Evolutionary conservation across 2,113 vertebrate genomes (phyloP).

Genomic region (Ciconia stormi): DNA sequence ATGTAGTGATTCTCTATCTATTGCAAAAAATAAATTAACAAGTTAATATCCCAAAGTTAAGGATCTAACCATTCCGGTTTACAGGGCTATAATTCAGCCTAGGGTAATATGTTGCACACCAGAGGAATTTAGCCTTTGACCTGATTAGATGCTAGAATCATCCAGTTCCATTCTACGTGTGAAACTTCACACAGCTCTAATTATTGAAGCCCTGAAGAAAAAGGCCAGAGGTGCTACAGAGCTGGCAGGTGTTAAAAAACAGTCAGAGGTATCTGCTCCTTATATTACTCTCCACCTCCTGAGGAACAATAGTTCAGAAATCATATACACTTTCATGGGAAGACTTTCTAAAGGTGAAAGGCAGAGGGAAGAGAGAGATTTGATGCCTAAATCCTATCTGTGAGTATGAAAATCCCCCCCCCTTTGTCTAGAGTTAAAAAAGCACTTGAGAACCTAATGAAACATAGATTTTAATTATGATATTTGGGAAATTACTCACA

Average conservation of each 20-base stretch:
- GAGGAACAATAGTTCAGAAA: conserved; percentile 31
- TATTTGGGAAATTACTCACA: conserved; percentile 23
- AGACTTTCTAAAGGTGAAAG: conserved; percentile 35
- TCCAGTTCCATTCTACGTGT: conserved; percentile 41
- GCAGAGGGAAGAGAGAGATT: not conserved
- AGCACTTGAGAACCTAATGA: not conserved
- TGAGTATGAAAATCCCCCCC: not conserved
- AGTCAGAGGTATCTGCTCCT: not conserved
- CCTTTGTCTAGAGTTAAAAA: conserved; percentile 21
- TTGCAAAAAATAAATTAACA: not conserved
- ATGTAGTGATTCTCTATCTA: not conserved
- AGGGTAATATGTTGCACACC: conserved; percentile 6
- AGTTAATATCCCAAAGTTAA: conserved; percentile 16
- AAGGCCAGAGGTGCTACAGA: conserved; percentile 14
- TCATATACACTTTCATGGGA: not conserved
- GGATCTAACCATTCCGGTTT: conserved; percentile 12
- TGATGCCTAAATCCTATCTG: conserved; percentile 12
- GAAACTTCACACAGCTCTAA: conserved; percentile 63
- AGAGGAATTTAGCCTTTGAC: conserved; percentile 67
- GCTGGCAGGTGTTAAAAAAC: conserved; percentile 43
- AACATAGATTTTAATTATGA: conserved; percentile 33
- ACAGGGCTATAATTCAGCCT: conserved; percentile 15
- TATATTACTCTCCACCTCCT: not conserved
- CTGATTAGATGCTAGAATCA: conserved; percentile 48
- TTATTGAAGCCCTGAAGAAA: conserved; percentile 50